phyloP scores from a whole-genome alignment of 2,888 invertebrate genomes.

The Drosophila affinis region DNA sequence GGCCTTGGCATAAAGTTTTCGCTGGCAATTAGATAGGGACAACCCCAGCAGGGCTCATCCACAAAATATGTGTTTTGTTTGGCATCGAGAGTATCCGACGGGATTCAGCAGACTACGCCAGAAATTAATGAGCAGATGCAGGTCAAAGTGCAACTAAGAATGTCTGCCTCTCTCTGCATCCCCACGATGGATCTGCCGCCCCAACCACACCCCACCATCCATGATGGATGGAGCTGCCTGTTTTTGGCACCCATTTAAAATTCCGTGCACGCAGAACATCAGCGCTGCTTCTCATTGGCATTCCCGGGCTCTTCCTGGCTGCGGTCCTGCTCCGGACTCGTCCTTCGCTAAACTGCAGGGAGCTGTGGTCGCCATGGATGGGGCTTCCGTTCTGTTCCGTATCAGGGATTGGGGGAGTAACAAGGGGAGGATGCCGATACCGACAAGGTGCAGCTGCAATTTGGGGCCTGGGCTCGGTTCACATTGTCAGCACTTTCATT shows the following conservation, averaged over 20 bases:
- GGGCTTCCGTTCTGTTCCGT: background rate
- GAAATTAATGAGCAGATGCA: conserved; percentile 45
- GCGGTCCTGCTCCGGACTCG: conserved; percentile 14
- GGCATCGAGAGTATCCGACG: conserved; percentile 2
- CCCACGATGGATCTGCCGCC: conserved; percentile 2
- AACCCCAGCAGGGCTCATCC: background rate
- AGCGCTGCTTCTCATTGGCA: conserved; percentile 4
- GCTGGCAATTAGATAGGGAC: conserved; percentile 16
- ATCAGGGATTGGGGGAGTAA: conserved; percentile 1
- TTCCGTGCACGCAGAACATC: conserved; percentile 45
- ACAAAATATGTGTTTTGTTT: conserved; percentile 34
- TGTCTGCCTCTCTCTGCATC: background rate
- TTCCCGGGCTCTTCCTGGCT: conserved; percentile 5
- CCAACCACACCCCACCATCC: background rate
- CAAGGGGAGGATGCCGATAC: background rate
- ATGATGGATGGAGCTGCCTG: conserved; percentile 51
- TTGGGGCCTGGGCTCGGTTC: conserved; percentile 35
- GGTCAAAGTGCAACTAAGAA: conserved; percentile 30
- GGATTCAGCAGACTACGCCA: conserved; percentile 10
- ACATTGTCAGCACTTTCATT: conserved; percentile 63
- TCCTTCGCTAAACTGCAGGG: conserved; percentile 36
- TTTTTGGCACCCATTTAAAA: conserved; percentile 50
- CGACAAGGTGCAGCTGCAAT: conserved; percentile 50
- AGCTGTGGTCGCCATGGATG: conserved; percentile 32
- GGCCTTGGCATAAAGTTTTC: conserved; percentile 26